phyloP scores from a whole-genome alignment of 2,888 invertebrate species.

The Dorcus parallelipipedus region DNA sequence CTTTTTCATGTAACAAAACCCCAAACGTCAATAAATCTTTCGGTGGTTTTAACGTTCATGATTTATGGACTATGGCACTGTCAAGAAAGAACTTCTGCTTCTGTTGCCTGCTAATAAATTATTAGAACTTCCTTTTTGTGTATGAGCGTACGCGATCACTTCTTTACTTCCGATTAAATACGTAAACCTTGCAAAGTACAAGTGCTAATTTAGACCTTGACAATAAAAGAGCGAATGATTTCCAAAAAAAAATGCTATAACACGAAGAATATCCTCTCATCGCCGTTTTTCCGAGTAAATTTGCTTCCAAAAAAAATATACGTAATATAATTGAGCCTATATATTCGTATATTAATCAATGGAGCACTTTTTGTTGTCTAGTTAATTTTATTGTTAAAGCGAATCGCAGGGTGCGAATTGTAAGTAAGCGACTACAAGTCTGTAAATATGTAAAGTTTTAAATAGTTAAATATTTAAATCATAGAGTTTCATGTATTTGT shows the following conservation, averaged over 20 bases:
- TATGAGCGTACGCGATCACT: no score
- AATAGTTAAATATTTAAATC: slow-evolving; percentile 5
- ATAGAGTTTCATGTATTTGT: not conserved
- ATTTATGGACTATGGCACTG: no score
- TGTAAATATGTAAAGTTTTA: slow-evolving; percentile 9
- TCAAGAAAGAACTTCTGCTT: no score
- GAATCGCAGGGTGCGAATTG: slow-evolving; percentile 47
- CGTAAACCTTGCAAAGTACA: no score
- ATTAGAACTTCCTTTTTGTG: no score
- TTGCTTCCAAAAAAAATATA: slow-evolving; percentile 27
- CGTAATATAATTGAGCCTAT: slow-evolving; percentile 45
- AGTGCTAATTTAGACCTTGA: no score
- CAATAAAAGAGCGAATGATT: not conserved
- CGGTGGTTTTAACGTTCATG: no score
- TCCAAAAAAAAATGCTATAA: not conserved
- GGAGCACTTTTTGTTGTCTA: not conserved
- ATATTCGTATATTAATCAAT: slow-evolving; percentile 37
- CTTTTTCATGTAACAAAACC: no score
- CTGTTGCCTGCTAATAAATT: no score
- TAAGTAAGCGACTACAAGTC: slow-evolving; percentile 26
- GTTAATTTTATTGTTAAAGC: slow-evolving; percentile 26
- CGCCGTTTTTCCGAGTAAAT: not conserved
- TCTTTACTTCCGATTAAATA: no score
- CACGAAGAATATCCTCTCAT: not conserved
- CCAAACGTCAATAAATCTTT: no score